Base-by-base conservation (phyloP, 2,888 invertebrate species). In the Seira ritae region DNA sequence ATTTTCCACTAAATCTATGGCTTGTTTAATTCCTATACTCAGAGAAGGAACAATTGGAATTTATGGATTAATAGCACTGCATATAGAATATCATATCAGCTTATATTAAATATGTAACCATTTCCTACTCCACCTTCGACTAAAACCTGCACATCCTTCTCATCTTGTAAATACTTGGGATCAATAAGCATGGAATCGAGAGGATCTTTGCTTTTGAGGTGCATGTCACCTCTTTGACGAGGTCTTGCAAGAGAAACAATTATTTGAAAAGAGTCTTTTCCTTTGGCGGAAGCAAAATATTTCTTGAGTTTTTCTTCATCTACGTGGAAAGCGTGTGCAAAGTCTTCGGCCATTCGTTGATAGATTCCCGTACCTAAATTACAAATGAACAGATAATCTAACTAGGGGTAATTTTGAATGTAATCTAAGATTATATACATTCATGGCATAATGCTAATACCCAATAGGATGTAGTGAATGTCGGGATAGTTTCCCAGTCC, bases 401-500 rank as follows among this genome's bases (percentile, higher is more conserved):
- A n/a, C n/a, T n/a, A n/a, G n/a, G n/a, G n/a, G n/a, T n/a, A n/a
- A n/a, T n/a, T n/a, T n/a, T n/a, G n/a, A n/a, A n/a, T n/a, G n/a
- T n/a, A n/a, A n/a, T n/a, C n/a, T n/a, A n/a, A n/a, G n/a, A n/a
- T n/a, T n/a, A n/a, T n/a, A n/a, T n/a, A n/a, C n/a, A n/a, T n/a
- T n/a, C n/a, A n/a, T n/a, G n/a, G n/a, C n/a, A n/a, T n/a, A n/a
- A n/a, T n/a, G n/a, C n/a, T n/a, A n/a, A 71, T 31, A 8, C 31
- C 31, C 8, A 31, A 8, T 31, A 31, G 17, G 15, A 85, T 71
- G 17, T 74, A 68, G 22, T 85, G 85, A 20, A 85, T 71, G 69
- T 86, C 86, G 2, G 89, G 87, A 86, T 87, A 89, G 65, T 87
- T 80, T 17, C 84, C 86, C 72, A 82, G 74, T 0, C 89, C 89